Evolutionary conservation across 2,888 invertebrate species (phyloP), one percentile per base, ranked within the genome.

Genomic region (Cerastis leucographa): DNA sequence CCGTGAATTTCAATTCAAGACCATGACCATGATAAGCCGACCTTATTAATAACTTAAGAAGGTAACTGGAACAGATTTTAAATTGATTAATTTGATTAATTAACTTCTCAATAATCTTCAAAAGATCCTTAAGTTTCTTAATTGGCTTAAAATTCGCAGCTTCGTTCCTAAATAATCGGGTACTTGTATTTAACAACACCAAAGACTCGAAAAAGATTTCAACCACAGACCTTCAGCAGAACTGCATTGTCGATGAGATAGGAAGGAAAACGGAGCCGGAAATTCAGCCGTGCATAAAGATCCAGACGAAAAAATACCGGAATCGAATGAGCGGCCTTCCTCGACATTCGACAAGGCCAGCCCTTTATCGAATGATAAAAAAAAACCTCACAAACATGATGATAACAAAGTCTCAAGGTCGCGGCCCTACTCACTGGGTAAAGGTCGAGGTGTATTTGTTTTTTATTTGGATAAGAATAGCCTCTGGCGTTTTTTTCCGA

Each of bases 301-400:
- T 90, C 87, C 88, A 81, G 76, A 86, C 87, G 86, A 91, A 92
- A 92, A 94, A 93, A 90, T 88, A 82, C 93, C 95, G 95, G 95
- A 96, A 95, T 92, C 86, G 74, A 86, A 85, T 54, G 40, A 29
- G 81, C 90, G 87, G 93, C 95, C 95, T 91, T 92, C 89, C 73
- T 80, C 86, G 91, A 90, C 92, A 91, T 89, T 81, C 68, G 67
- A 76, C 94, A 93, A 96, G 96, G 96, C 89, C 94, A 91, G 91
- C 95, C 96, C 95, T 95, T 94, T 94, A 95, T 95, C 94, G 89
- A 72, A 73, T 88, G 94, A 94, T 94, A 94, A 94, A 92, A 35
- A n/a, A 90, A 92, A 90, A 92, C 91, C 87, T 49, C 80, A 91
- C 91, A 91, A 92, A 92, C 90, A 91, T 86, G 84, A 89, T 92